Percentiles rank a stretch among this genome's conserved stretches.
Evolutionary conservation across 2,888 invertebrate species (phyloP).

Genomic region (Nephrotoma flavescens): DNA sequence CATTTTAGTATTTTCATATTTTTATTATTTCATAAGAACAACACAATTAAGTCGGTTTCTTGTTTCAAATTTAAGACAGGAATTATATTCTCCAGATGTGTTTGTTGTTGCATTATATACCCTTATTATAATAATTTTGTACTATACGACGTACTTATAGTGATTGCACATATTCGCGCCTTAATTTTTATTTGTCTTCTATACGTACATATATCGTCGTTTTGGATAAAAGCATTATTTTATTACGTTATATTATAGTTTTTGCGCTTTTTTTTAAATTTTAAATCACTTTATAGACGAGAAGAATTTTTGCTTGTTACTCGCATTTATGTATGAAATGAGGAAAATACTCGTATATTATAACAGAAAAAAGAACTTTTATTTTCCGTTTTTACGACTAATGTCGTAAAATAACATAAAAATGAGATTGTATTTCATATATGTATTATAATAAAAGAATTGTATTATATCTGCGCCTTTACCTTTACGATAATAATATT

Average conservation of each 20-base stretch:
- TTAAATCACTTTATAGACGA: background rate
- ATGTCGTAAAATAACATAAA: background rate
- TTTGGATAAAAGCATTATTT: background rate
- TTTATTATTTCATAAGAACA: background rate
- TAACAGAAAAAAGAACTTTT: background rate
- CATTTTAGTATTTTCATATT: background rate
- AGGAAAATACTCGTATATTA: background rate
- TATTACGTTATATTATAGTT: background rate
- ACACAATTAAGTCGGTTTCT: background rate
- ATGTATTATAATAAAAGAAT: background rate
- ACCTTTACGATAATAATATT: background rate
- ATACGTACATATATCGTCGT: background rate
- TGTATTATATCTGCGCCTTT: background rate
- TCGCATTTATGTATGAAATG: background rate
- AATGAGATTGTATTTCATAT: background rate
- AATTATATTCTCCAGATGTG: background rate
- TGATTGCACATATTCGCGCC: background rate
- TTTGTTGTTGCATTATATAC: background rate
- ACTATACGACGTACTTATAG: background rate
- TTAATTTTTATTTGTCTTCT: background rate
- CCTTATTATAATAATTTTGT: background rate
- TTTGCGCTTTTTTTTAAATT: background rate
- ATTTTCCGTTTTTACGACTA: background rate
- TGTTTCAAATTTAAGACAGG: background rate
- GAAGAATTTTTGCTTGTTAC: background rate